Percentiles rank a stretch among this genome's conserved stretches.
Conservation (phyloP, 2,888 invertebrate genomes). For the Caradrina clavipalpis region DNA sequence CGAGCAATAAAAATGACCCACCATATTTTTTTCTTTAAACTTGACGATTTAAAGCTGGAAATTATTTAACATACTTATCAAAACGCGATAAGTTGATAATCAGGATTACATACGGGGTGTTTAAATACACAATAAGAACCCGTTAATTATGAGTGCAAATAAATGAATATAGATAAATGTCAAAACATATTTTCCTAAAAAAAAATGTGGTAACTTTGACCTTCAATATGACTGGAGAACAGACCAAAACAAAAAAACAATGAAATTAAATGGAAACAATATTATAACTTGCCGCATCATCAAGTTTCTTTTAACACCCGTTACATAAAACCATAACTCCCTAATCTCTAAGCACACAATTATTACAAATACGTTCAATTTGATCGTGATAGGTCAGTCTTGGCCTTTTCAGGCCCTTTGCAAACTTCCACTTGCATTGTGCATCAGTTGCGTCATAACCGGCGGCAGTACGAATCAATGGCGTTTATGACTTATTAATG, state of each 20-base stretch:
- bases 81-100: conserved; percentile 1
- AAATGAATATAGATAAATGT: too few species aligned
- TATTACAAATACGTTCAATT: conserved; percentile 32
- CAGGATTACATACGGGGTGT: neutral
- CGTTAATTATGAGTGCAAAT: too few species aligned
- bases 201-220: too few species aligned
- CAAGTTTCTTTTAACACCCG: too few species aligned
- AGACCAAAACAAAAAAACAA: too few species aligned
- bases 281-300: too few species aligned
- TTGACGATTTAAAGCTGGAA: too few species aligned
- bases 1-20: neutral
- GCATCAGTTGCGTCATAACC: conserved; percentile 51
- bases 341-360: conserved; percentile 22
- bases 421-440: conserved; percentile 41
- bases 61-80: neutral
- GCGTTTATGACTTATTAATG: conserved; percentile 34
- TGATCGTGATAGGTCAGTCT: conserved; percentile 58
- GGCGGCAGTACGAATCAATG: conserved; percentile 16
- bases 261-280: too few species aligned
- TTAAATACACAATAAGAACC: too few species aligned
- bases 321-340: neutral
- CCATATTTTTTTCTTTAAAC: neutral
- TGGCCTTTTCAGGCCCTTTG: conserved; percentile 37
- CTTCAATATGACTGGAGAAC: too few species aligned
- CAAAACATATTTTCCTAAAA: too few species aligned